These are phyloP conservation scores for Zeuzera pyrina DNA, from an alignment of 2,888 invertebrate species.

Conservation along the genomic window DNA sequence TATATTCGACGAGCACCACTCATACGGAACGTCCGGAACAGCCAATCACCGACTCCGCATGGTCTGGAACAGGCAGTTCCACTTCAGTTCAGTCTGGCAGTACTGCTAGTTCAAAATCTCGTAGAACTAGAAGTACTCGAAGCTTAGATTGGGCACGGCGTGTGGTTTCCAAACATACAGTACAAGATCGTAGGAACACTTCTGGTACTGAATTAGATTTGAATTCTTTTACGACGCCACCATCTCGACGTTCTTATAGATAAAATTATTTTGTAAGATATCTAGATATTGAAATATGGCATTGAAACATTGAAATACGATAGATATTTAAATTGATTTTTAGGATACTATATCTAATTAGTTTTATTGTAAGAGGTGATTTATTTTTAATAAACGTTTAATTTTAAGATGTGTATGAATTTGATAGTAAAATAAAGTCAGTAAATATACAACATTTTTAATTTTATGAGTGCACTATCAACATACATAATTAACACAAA, in stretches of 20 bases:
- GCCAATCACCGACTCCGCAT: slow-evolving; percentile 30
- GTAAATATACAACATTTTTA: too few relatives aligned
- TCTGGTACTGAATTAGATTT: slow-evolving; percentile 34
- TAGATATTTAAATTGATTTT: too few relatives aligned
- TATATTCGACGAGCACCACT: slow-evolving; percentile 36
- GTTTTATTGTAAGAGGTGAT: too few relatives aligned
- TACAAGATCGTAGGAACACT: slow-evolving; percentile 19
- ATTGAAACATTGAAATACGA: too few relatives aligned
- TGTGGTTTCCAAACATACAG: slow-evolving; percentile 31
- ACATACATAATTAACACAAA: too few relatives aligned
- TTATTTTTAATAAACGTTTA: too few relatives aligned
- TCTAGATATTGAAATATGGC: too few relatives aligned
- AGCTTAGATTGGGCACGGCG: slow-evolving; percentile 48
- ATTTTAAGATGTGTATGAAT: too few relatives aligned
- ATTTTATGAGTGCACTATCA: too few relatives aligned
- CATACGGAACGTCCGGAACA: slow-evolving; percentile 23
- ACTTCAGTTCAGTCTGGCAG: slow-evolving; percentile 23
- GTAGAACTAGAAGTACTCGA: slow-evolving; percentile 29
- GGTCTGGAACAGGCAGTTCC: slow-evolving; percentile 30
- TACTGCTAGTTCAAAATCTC: slow-evolving; percentile 36
- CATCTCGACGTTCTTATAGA: slow-evolving; percentile 30
- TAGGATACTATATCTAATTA: too few relatives aligned
- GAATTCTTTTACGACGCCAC: slow-evolving; percentile 36
- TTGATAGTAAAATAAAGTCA: too few relatives aligned
- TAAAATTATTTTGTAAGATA: slow-evolving; percentile 19